A percentile compares a stretch with the other conserved stretches of the same genome.
Evolutionary conservation across 2,888 invertebrate genomes (phyloP).

Genomic region (Pemphredon lugubris): DNA sequence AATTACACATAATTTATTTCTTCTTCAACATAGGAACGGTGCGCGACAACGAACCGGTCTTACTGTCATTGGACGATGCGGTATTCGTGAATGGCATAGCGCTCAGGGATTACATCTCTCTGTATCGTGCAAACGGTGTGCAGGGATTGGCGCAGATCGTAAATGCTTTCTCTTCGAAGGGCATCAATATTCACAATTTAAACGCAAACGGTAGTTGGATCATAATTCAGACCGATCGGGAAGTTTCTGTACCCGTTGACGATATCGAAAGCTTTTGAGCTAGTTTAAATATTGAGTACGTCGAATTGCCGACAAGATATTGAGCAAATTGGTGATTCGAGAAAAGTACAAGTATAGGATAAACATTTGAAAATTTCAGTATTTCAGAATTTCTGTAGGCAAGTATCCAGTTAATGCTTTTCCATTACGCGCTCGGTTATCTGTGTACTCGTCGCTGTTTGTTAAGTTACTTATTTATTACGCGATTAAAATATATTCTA

Average conservation of each 20-base stretch:
- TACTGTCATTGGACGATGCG: conserved; percentile 78
- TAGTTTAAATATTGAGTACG: too few relatives aligned
- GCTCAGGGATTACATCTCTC: conserved; percentile 70
- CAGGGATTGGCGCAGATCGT: conserved; percentile 75
- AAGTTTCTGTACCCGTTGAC: conserved; percentile 61
- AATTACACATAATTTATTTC: not conserved
- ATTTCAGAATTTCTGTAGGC: conserved; percentile 33
- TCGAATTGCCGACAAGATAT: not conserved
- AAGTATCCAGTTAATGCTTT: not conserved
- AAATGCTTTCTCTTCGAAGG: conserved; percentile 69
- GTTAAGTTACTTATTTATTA: conserved; percentile 45
- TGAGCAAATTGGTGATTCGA: not conserved
- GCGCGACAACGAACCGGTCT: conserved; percentile 72
- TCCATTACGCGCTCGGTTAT: too few relatives aligned
- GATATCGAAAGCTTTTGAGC: conserved; percentile 67
- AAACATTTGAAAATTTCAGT: conserved; percentile 40
- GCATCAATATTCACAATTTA: conserved; percentile 72
- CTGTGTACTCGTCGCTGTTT: conserved; percentile 4
- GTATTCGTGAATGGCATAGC: conserved; percentile 75
- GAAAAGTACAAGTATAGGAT: not conserved
- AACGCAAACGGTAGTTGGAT: conserved; percentile 76
- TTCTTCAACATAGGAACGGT: conserved; percentile 75
- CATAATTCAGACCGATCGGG: conserved; percentile 75
- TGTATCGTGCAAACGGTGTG: conserved; percentile 67
- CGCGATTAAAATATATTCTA: not conserved